Percentiles rank a stretch among this genome's conserved stretches.
Evolutionary conservation across 2,113 vertebrate species (phyloP).

Genomic region (Sinocyclocheilus grahami): DNA sequence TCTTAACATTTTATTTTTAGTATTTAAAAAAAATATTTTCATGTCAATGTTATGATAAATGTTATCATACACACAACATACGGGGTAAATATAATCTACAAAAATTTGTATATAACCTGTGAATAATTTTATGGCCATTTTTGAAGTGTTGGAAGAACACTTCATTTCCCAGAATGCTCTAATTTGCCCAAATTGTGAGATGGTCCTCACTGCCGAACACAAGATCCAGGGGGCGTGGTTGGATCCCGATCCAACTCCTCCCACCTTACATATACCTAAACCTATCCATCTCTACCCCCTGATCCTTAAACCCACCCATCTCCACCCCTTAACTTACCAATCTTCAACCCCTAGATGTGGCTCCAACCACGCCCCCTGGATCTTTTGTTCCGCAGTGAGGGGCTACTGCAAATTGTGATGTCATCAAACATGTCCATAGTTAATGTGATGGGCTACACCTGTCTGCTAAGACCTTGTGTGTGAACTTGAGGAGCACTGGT

Average conservation of each 20-base stretch:
- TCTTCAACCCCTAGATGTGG: too few relatives aligned
- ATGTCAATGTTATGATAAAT: background rate
- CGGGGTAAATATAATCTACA: too few relatives aligned
- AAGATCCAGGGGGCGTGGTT: too few relatives aligned
- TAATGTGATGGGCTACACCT: background rate
- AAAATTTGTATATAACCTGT: too few relatives aligned
- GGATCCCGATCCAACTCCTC: too few relatives aligned
- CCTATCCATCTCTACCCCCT: too few relatives aligned
- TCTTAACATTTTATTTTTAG: background rate
- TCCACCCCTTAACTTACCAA: too few relatives aligned
- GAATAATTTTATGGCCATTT: background rate
- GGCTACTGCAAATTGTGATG: background rate
- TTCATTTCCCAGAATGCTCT: slow-evolving; percentile 16
- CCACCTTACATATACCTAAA: too few relatives aligned
- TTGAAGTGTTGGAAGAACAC: background rate
- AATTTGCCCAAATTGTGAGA: background rate
- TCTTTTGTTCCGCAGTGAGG: too few relatives aligned
- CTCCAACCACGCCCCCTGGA: too few relatives aligned
- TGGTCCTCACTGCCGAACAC: too few relatives aligned
- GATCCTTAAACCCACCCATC: too few relatives aligned
- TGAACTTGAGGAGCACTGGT: background rate
- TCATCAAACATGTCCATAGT: background rate
- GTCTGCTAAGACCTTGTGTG: background rate
- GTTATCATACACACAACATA: background rate
- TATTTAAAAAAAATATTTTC: background rate